Percentiles rank a stretch among this genome's conserved stretches.
Evolutionary conservation across 2,888 invertebrate genomes (phyloP).

Genomic region (Xestia ashworthii): DNA sequence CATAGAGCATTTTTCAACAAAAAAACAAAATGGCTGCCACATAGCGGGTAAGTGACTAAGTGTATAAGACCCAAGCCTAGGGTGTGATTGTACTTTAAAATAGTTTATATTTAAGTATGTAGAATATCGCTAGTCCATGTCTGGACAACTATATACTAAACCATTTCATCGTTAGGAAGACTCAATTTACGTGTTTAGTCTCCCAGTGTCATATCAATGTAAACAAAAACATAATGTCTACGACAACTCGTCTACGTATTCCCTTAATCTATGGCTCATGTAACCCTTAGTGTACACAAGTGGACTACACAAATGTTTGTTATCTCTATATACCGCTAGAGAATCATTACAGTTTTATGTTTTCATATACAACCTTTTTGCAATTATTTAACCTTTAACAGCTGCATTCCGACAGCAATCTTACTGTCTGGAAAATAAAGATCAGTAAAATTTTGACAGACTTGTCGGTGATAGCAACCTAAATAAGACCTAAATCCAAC

Average conservation of each 20-base stretch:
- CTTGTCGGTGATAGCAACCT: too few species aligned
- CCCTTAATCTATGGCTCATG: constrained; percentile 47
- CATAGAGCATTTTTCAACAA: too few species aligned
- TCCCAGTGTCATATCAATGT: constrained; percentile 11
- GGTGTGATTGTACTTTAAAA: too few species aligned
- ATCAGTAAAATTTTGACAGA: not conserved
- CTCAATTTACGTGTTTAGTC: constrained; percentile 16
- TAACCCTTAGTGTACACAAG: constrained; percentile 71
- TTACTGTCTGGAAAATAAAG: not conserved
- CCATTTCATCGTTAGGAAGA: not conserved
- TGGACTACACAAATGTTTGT: constrained; percentile 70
- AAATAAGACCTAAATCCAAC: too few species aligned
- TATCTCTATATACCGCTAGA: constrained; percentile 54
- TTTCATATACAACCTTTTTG: not conserved
- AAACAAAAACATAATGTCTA: constrained; percentile 44
- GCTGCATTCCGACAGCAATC: not conserved
- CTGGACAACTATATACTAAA: not conserved
- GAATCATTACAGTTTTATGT: constrained; percentile 58
- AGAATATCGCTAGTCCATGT: too few species aligned
- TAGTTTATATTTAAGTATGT: too few species aligned
- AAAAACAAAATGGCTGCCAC: too few species aligned
- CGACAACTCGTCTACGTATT: constrained; percentile 28
- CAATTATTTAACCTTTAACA: not conserved
- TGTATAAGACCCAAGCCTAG: too few species aligned
- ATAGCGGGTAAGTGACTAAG: too few species aligned